Base-by-base conservation (phyloP, 2,888 invertebrate species). In the Polia nebulosa region DNA sequence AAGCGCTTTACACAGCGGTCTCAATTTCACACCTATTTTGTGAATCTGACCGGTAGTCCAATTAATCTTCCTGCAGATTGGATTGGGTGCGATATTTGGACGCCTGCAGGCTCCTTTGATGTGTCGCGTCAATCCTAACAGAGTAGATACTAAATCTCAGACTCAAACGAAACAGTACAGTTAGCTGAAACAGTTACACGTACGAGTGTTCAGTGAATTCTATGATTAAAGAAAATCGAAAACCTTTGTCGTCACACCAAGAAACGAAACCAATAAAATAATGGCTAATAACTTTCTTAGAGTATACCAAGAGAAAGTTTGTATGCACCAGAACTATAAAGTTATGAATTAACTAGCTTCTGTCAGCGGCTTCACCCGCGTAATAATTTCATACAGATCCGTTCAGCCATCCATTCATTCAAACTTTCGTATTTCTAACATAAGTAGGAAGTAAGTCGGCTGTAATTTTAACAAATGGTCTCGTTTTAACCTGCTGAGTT, bases 1-100 rank as follows among this genome's bases (percentile, higher is more conserved):
- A 15, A 47, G 44, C 59, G 45, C 20, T n/a, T 36, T 51, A 52
- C 44, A 69, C 60, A 59, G 51, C 32, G 17, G 34, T 65, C 67
- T 72, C 76, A 63, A 76, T 76, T 77, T 72, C 76, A 78, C 76
- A 76, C 78, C 78, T 78, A 78, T 72, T 76, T 77, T 77, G 76
- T 45, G 53, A 52, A 57, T 77, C 59, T 73, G 62, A 64, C 59
- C 76, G 62, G 63, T 64, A 55, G 49, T 61, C 25, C 64, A 73
- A 77, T 68, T 68, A 77, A 78, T 73, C 68, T 72, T 67, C 63
- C 64, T 78, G 73, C 61, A 77, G 78, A 77, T 77, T 67, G 68
- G 73, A 77, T 77, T 63, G 53, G 72, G n/a, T 72, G 60, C 60
- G 60, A 77, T 73, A 77, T 73, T 78, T 77, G 57, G 67, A 61